Conservation (phyloP, 2,113 vertebrate genomes). For the Archocentrus centrarchus region DNA sequence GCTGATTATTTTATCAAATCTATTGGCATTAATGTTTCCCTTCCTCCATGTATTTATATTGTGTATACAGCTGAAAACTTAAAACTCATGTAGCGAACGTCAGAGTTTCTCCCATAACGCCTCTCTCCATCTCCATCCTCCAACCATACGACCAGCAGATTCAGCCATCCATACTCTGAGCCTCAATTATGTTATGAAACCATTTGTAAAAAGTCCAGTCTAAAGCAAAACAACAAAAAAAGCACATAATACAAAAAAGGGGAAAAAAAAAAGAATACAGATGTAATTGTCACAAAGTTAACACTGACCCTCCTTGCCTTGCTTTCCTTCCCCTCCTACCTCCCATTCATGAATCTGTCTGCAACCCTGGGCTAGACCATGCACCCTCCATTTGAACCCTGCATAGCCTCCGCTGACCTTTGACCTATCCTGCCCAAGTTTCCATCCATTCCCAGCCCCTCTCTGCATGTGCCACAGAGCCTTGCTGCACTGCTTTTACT, state of each 20-base stretch:
- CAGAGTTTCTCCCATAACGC: conserved; percentile 46
- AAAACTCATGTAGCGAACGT: conserved; percentile 64
- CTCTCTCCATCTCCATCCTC: conserved; percentile 76
- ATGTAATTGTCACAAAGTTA: conserved; percentile 62
- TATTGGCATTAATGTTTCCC: conserved; percentile 53
- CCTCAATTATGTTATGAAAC: conserved; percentile 63
- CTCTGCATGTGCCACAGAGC: conserved; percentile 85
- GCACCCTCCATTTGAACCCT: conserved; percentile 49
- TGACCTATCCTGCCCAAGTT: conserved; percentile 19
- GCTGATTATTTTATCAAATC: conserved; percentile 49
- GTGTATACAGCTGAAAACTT: conserved; percentile 54
- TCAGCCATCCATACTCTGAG: conserved; percentile 74
- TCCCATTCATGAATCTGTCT: conserved; percentile 77
- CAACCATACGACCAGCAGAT: conserved; percentile 85
- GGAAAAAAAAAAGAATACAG: conserved; percentile 33
- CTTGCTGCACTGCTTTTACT: conserved; percentile 83
- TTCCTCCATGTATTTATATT: conserved; percentile 62
- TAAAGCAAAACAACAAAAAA: conserved; percentile 59
- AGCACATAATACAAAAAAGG: conserved; percentile 56
- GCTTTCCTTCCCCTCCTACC: conserved; percentile 57
- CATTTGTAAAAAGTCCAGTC: conserved; percentile 67
- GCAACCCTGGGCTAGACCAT: conserved; percentile 84
- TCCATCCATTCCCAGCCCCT: conserved; percentile 40
- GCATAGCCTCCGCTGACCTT: conserved; percentile 38
- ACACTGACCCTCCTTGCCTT: conserved; percentile 70